Evolutionary conservation across 2,113 vertebrate genomes (phyloP).

Genomic region (Carollia perspicillata): DNA sequence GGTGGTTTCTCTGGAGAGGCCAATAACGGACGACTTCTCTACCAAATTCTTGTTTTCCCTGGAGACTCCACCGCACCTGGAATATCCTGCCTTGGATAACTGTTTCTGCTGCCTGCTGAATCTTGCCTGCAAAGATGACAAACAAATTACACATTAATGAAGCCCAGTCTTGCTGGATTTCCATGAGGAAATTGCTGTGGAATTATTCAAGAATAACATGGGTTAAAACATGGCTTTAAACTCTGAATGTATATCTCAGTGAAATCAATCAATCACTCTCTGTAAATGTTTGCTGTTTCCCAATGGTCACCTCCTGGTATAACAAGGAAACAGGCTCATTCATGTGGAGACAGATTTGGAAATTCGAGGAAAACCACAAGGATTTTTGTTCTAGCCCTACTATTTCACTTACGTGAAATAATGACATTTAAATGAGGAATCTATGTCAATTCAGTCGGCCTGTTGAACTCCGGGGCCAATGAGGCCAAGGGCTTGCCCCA

Average conservation of each 20-base stretch:
- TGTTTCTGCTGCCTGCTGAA: background rate
- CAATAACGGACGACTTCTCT: background rate
- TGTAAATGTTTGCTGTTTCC: background rate
- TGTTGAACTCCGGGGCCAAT: background rate
- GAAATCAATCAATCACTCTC: background rate
- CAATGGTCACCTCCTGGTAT: background rate
- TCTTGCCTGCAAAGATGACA: conserved; percentile 9
- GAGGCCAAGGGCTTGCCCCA: background rate
- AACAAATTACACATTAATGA: background rate
- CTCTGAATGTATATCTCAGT: background rate
- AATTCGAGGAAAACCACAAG: background rate
- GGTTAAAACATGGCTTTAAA: background rate
- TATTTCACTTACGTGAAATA: background rate
- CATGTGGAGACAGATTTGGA: background rate
- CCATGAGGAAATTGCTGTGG: background rate
- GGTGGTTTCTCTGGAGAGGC: background rate
- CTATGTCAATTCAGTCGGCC: background rate
- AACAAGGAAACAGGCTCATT: background rate
- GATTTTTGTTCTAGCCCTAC: background rate
- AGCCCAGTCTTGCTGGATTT: background rate
- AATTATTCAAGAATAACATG: background rate
- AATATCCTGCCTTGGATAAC: background rate
- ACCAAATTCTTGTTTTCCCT: background rate
- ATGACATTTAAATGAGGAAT: background rate
- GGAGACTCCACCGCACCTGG: background rate